These are phyloP conservation scores for Rousettus leschenaultii DNA, from an alignment of 2,113 vertebrate genomes.

Conservation along the genomic window DNA sequence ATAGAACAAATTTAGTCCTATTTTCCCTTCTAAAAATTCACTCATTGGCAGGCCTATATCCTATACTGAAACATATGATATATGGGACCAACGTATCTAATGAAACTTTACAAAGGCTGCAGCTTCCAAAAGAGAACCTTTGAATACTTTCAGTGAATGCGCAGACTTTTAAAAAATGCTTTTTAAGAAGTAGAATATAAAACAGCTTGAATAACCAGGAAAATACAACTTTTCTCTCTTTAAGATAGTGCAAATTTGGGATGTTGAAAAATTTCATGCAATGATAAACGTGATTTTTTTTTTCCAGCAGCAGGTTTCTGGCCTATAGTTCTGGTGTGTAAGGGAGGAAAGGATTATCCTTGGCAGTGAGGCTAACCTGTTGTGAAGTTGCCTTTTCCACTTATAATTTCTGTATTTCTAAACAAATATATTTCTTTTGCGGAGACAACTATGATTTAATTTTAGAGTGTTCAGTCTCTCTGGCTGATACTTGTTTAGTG, in stretches of 20 bases:
- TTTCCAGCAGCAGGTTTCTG: background rate
- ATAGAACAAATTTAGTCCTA: background rate
- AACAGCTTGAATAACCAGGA: background rate
- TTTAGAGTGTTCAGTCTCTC: background rate
- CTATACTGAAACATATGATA: too few species aligned
- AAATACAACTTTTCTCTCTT: background rate
- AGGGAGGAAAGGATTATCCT: background rate
- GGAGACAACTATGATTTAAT: background rate
- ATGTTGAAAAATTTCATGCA: background rate
- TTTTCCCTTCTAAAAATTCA: background rate
- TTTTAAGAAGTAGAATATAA: background rate
- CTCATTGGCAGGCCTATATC: background rate
- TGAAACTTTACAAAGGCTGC: background rate
- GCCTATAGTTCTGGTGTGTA: background rate
- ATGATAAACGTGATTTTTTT: background rate
- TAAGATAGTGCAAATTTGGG: background rate
- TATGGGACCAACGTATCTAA: background rate
- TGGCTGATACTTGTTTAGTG: background rate
- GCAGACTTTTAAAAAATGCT: background rate
- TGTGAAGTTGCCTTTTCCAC: background rate
- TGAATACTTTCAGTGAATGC: background rate
- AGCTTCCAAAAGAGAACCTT: background rate
- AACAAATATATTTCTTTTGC: background rate
- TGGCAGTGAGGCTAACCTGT: background rate
- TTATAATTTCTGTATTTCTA: background rate